These are phyloP conservation scores for Pteropus alecto DNA, from an alignment of 2,113 vertebrate genomes.

Conservation along the genomic window DNA sequence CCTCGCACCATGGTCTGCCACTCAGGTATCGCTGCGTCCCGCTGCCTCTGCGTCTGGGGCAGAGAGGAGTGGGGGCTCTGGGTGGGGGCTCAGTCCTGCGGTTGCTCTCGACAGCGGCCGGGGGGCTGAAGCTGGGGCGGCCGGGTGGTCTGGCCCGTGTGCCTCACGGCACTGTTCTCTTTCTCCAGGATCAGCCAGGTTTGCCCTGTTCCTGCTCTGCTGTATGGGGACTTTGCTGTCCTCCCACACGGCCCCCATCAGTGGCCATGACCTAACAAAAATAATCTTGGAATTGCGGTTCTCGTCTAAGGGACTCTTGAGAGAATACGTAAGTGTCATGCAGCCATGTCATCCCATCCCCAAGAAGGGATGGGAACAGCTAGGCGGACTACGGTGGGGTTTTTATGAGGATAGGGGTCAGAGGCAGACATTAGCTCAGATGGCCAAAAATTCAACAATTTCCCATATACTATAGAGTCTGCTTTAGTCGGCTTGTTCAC, in stretches of 20 bases:
- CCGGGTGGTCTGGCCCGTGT: fast-evolving
- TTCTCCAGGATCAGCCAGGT: neutral
- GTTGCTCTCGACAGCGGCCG: neutral
- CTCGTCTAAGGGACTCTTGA: neutral
- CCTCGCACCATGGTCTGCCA: no score
- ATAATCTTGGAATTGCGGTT: neutral
- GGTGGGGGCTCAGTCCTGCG: fast-evolving
- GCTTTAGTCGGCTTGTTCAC: neutral
- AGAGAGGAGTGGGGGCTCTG: neutral
- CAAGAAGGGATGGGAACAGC: neutral
- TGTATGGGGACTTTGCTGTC: neutral
- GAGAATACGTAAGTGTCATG: conserved; percentile 41
- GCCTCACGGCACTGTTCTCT: neutral
- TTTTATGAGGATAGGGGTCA: neutral
- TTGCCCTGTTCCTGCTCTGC: conserved; percentile 42
- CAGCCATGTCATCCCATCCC: neutral
- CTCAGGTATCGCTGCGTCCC: no score
- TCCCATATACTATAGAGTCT: fast-evolving
- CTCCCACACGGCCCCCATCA: fast-evolving
- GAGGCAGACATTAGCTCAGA: neutral
- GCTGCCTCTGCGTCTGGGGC: no score
- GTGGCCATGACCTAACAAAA: fast-evolving
- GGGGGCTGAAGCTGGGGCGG: neutral
- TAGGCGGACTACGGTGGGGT: fast-evolving
- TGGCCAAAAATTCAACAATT: fast-evolving